Conservation (phyloP, 2,113 vertebrate genomes). For the Motacilla tschutschensis region DNA sequence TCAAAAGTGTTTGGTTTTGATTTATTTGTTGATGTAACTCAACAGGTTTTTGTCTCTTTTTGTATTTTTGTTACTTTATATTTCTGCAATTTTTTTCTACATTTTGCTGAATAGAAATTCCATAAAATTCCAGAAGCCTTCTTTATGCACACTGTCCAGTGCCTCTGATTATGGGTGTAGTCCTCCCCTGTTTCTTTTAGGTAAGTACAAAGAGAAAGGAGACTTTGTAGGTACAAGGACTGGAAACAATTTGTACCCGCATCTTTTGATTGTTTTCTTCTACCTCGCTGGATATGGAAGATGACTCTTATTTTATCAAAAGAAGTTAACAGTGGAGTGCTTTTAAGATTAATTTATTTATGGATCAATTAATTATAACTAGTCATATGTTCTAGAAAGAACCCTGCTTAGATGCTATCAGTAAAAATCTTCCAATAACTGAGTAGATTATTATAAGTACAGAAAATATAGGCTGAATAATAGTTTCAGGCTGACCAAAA, state of each 20-base stretch:
- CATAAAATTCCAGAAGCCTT: background rate
- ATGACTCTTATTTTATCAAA: background rate
- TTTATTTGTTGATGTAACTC: background rate
- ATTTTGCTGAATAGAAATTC: background rate
- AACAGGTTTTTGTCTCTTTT: background rate
- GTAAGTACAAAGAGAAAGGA: background rate
- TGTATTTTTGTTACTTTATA: background rate
- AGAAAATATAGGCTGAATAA: background rate
- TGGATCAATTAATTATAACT: background rate
- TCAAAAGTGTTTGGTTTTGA: background rate
- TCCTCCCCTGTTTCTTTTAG: background rate
- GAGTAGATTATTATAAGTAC: background rate
- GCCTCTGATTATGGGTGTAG: background rate
- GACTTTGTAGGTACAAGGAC: background rate
- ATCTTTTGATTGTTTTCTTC: background rate
- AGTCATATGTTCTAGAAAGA: background rate
- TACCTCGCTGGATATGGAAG: background rate
- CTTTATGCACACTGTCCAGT: background rate
- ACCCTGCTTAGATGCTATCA: background rate
- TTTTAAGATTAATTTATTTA: background rate
- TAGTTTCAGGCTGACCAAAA: background rate
- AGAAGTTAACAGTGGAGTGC: background rate
- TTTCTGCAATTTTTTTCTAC: background rate
- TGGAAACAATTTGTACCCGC: accelerated
- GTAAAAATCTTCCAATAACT: background rate